These are phyloP conservation scores for Brachionus koreanus DNA, from an alignment of 1,140 invertebrate genomes.

Conservation along the genomic window DNA sequence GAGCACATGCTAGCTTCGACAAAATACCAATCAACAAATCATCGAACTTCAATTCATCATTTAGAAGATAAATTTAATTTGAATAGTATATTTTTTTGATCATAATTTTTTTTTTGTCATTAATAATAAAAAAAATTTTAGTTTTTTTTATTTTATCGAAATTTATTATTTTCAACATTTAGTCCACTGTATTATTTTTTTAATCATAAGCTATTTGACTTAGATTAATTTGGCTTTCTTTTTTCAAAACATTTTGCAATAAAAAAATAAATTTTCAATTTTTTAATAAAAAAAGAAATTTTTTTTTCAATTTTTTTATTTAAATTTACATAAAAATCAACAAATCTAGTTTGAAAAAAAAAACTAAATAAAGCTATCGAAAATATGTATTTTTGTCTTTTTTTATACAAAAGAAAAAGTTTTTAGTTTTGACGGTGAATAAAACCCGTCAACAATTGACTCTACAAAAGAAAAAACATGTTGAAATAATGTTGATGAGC, in stretches of 20 bases:
- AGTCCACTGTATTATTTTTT: background rate
- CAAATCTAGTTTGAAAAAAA: background rate
- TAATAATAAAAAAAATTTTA: background rate
- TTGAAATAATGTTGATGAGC: background rate
- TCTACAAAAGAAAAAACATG: background rate
- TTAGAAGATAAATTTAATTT: slow-evolving; percentile 21
- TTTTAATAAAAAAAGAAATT: background rate
- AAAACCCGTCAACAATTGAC: background rate
- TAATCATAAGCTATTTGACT: background rate
- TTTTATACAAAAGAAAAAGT: background rate
- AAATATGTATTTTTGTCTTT: background rate
- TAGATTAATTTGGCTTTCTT: background rate
- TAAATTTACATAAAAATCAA: background rate
- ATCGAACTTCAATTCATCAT: background rate
- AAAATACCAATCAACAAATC: slow-evolving; percentile 5
- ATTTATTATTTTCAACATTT: background rate
- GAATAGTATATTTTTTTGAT: background rate
- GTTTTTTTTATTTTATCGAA: background rate
- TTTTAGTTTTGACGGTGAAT: background rate
- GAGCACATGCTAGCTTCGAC: slow-evolving; percentile 24
- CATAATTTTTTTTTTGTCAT: background rate
- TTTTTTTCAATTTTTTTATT: background rate
- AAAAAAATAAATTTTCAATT: background rate
- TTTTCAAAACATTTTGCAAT: background rate
- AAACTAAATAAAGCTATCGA: background rate